Evolutionary conservation across 2,888 invertebrate species (phyloP).

Genomic region (Blera fallax): DNA sequence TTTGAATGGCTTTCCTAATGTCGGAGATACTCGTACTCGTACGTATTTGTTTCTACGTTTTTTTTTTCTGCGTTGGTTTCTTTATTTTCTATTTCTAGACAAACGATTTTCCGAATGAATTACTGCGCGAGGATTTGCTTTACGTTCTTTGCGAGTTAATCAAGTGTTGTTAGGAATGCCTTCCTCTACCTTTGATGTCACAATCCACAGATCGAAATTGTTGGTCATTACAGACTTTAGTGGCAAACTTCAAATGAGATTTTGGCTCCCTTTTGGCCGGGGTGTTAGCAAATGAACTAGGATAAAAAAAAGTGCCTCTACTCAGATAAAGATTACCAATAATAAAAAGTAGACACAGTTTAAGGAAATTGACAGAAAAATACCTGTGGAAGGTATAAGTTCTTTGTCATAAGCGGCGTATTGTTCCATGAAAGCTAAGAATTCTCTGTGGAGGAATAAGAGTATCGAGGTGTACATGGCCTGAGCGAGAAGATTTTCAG

Average conservation of each 20-base stretch:
- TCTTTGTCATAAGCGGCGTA: no score
- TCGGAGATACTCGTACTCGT: neutral
- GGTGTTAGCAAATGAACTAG: neutral
- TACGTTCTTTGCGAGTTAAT: constrained; percentile 3
- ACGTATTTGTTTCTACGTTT: neutral
- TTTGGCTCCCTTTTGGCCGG: neutral
- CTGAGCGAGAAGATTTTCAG: no score
- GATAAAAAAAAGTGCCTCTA: no score
- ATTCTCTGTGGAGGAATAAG: no score
- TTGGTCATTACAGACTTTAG: neutral
- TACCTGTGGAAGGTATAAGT: no score
- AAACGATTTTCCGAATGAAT: constrained; percentile 47
- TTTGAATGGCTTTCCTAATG: constrained; percentile 37
- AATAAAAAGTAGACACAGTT: no score
- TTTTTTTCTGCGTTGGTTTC: neutral
- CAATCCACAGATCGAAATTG: neutral
- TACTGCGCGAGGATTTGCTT: constrained; percentile 11
- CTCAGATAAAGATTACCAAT: no score
- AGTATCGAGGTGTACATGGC: no score
- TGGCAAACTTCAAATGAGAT: neutral
- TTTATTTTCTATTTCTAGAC: constrained; percentile 12
- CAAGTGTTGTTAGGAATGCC: constrained; percentile 28
- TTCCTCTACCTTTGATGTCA: neutral
- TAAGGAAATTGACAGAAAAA: no score
- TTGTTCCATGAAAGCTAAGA: no score